Base-by-base conservation (phyloP, 92 coral and sea anemone genomes). In the Umimayanthus chanpuru region DNA sequence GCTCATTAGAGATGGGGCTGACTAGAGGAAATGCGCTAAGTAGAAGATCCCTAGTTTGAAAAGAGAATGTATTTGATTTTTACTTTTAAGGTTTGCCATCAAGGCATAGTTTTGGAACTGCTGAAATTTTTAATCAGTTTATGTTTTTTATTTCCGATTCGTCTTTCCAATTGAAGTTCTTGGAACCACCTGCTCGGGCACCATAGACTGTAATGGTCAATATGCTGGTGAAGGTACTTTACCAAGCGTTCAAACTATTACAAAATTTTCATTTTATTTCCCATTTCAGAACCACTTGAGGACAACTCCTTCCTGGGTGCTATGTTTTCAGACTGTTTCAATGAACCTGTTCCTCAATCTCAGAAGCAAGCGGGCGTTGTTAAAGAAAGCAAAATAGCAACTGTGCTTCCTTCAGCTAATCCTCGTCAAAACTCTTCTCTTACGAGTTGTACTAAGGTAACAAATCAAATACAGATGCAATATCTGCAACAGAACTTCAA, bases 261-360 rank as follows among this genome's bases (percentile, higher is more conserved):
- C 20, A 20, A 5, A 23, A 0, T 61, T 74, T 30, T 15, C 21
- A 25, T 74, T 38, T 81, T 61, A 2, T 72, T 36, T 47, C 70
- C 16, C 65, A 40, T 71, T 72, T 83, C 78, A 83, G 87, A 83
- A 83, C 87, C 87, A 44, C 87, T 83, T 41, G 87, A 72, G 26
- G 87, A 83, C 30, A 43, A 70, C 20, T 83, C 87, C 11, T 70
- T 83, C 39, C 78, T 83, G 12, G 87, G 87, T 6, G 41, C 66
- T 36, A 83, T 83, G 65, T 83, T 83, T 44, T 83, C 87, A 0
- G 87, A 83, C 41, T 41, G 74, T 30, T 83, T 83, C 30, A 73
- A 83, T 25, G 87, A 83, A 55, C 87, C 87, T 28, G 23, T 9
- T 40, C 39, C 44, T 83, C 78, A 68, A 5, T 67, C 67, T 4